Base-by-base conservation (phyloP, 1,140 invertebrate species). In the Aphidius gifuensis region DNA sequence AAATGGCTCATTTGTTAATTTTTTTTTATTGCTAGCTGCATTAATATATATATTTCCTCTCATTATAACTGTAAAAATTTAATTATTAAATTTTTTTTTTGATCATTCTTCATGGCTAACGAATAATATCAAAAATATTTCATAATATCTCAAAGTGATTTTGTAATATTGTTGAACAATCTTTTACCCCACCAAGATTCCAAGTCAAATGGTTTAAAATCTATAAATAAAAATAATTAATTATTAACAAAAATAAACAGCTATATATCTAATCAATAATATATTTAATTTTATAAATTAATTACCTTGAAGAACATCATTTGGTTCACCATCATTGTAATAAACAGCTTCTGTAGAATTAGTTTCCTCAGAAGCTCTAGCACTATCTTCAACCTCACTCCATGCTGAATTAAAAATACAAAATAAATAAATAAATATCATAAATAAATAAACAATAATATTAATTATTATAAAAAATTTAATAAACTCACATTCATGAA, bases 131-230 rank as follows among this genome's bases (percentile, higher is more conserved):
- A 16, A 16, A 16, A 16, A 16, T 16, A 16, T 16, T 16, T 16
- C 16, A 16, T 21, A 6, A 9, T 50, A 16, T 63, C 71, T 86
- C 82, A 88, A 60, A 88, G 84, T 38, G 87, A 90, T 71, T 89
- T 90, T 55, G 88, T 90, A 71, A 90, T 89, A 72, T 89, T 91
- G 68, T 91, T 89, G 76, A 90, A 91, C 50, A 93, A 79, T 66
- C 91, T 80, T 73, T 91, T 90, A 49, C 91, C 91, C 91, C 91
- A 94, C 90, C 91, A 94, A 9, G 90, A 87, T 72, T 93, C 92
- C 69, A 94, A 80, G 80, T 93, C 91, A 71, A 93, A 93, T 7
- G 91, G 90, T 71, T 91, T 90, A 72, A 93, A 93, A 74, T 92
- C 90, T 86, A 68, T 43, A 82, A 83, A 63, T 65, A 60, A 62